Conservation (phyloP, 2,888 invertebrate species). For the Agonopterix subpropinquella region DNA sequence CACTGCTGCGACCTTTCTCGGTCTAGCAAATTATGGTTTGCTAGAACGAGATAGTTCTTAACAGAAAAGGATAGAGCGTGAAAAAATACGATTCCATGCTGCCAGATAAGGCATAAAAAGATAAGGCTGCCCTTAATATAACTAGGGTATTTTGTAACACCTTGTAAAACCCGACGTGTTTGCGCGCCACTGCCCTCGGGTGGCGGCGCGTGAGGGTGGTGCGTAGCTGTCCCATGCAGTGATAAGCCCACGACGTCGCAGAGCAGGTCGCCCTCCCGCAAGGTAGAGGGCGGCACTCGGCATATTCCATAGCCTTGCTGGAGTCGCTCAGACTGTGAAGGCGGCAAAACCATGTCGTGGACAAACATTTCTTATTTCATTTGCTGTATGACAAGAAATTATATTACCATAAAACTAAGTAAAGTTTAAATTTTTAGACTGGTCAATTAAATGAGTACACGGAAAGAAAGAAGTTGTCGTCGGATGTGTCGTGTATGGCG, state of each 20-base stretch:
- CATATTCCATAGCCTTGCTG: constrained; percentile 86
- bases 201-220: constrained; percentile 42
- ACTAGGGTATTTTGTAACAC: background rate
- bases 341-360: constrained; percentile 82
- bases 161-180: constrained; percentile 44
- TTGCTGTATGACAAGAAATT: background rate
- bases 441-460: constrained; percentile 99
- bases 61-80: no score
- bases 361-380: constrained; percentile 50
- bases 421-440: constrained; percentile 76
- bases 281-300: constrained; percentile 73
- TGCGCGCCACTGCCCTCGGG: constrained; percentile 44
- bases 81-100: no score
- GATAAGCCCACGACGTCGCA: constrained; percentile 78
- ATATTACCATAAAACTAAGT: background rate
- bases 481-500: constrained; percentile 99
- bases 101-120: no score
- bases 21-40: no score
- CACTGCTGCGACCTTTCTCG: no score
- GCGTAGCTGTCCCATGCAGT: constrained; percentile 74
- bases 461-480: constrained; percentile 96
- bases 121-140: no score
- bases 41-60: no score
- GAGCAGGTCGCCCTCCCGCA: constrained; percentile 70
- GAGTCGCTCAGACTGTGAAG: constrained; percentile 80